Conservation (phyloP, 2,888 invertebrate genomes). For the Cotesia congregata region DNA sequence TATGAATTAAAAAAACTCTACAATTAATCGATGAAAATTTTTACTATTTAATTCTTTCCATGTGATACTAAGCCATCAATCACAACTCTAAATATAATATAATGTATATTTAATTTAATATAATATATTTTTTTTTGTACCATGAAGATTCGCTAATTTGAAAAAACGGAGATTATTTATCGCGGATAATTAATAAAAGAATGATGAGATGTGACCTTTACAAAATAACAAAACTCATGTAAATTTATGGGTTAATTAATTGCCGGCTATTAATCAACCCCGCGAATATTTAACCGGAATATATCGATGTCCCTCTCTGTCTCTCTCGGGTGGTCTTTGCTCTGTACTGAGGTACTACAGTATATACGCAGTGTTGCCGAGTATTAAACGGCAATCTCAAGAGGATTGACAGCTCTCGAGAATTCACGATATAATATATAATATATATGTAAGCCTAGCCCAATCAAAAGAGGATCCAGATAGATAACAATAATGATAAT, state of each 20-base stretch:
- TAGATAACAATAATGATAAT: background rate
- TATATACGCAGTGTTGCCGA: too few relatives aligned
- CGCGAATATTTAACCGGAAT: background rate
- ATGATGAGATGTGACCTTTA: background rate
- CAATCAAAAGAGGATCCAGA: constrained; percentile 25
- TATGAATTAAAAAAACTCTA: too few relatives aligned
- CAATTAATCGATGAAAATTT: too few relatives aligned
- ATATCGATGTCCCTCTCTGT: constrained; percentile 30
- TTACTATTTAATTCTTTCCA: too few relatives aligned
- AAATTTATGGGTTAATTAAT: constrained; percentile 2
- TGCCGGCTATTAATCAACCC: constrained; percentile 13
- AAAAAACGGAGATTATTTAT: background rate
- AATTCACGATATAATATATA: constrained; percentile 16
- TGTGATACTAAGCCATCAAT: background rate
- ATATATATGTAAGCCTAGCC: constrained; percentile 22
- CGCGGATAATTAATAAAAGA: background rate
- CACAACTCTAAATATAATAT: background rate
- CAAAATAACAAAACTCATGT: background rate
- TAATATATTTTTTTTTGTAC: background rate
- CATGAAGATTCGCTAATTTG: background rate
- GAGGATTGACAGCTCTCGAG: constrained; percentile 59
- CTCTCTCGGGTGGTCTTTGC: constrained; percentile 28
- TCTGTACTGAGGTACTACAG: too few relatives aligned
- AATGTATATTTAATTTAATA: background rate
- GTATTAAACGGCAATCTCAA: constrained; percentile 9